A percentile compares a stretch with the other conserved stretches of the same genome.
These are phyloP conservation scores for Oreamnos americanus DNA, from an alignment of 2,113 vertebrate genomes.

Conservation along the genomic window DNA sequence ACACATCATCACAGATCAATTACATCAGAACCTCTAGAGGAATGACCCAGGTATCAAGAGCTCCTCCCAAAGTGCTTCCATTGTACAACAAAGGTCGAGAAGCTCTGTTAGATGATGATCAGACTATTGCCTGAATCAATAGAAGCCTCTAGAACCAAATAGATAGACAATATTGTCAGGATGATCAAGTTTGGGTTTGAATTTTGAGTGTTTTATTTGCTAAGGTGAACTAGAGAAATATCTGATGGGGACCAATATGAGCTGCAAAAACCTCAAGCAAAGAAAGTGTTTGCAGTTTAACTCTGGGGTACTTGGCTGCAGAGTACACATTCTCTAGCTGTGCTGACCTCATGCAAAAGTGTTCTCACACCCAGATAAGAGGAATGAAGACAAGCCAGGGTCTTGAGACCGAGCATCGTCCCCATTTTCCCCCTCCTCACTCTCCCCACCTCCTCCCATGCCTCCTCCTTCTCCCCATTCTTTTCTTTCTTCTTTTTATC, in stretches of 20 bases:
- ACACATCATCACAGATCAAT: neutral
- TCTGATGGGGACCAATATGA: neutral
- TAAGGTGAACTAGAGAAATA: neutral
- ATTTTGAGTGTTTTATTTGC: neutral
- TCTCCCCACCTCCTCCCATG: neutral
- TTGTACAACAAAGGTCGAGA: neutral
- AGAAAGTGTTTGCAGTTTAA: neutral
- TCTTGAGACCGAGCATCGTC: neutral
- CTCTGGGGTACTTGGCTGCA: neutral
- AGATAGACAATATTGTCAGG: neutral
- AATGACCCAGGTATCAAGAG: neutral
- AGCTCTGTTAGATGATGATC: neutral
- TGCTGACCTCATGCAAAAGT: neutral
- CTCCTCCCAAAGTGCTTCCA: neutral
- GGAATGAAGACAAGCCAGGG: neutral
- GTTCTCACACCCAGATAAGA: neutral
- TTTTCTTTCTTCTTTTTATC: neutral
- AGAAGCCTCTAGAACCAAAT: neutral
- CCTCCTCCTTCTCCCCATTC: neutral
- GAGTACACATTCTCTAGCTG: neutral
- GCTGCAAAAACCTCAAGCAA: neutral
- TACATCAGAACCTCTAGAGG: neutral
- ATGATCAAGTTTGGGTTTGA: neutral
- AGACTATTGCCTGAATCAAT: neutral
- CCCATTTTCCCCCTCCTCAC: fast-evolving